A percentile compares a stretch with the other conserved stretches of the same genome.
Evolutionary conservation across 2,797 vertebrate species (phyloP).

Genomic region (Acipenser oxyrinchus): DNA sequence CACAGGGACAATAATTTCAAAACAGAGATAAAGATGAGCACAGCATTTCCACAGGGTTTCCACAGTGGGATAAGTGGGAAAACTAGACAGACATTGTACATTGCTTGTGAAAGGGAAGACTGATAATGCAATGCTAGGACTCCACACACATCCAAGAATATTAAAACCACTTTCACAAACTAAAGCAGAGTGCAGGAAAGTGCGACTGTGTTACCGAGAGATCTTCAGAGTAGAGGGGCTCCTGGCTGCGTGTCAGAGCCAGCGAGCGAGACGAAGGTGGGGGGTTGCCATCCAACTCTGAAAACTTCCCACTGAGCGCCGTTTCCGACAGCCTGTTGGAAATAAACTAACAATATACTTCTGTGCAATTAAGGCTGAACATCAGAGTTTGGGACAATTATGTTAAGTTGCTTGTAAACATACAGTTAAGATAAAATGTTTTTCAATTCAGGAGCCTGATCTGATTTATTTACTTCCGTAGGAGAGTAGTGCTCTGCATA

Average conservation of each 20-base stretch:
- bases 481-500: not conserved
- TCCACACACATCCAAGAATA: not conserved
- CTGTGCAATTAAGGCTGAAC: no score
- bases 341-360: not conserved
- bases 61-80: no score
- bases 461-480: no score
- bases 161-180: slow-evolving; percentile 14
- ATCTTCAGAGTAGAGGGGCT: slow-evolving; percentile 77
- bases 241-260: slow-evolving; percentile 84
- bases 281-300: slow-evolving; percentile 61
- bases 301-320: slow-evolving; percentile 69
- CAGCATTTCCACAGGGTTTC: no score
- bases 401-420: no score
- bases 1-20: no score
- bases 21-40: no score
- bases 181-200: slow-evolving; percentile 10
- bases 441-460: no score
- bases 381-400: no score
- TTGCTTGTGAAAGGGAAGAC: no score
- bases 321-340: slow-evolving; percentile 80
- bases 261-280: slow-evolving; percentile 56
- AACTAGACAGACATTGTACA: no score
- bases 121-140: not conserved
- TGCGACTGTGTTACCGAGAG: slow-evolving; percentile 44
- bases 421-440: no score